Evolutionary conservation across 2,888 invertebrate genomes (phyloP), one percentile per base, ranked within the genome.

Genomic region (Esperia sulphurella): DNA sequence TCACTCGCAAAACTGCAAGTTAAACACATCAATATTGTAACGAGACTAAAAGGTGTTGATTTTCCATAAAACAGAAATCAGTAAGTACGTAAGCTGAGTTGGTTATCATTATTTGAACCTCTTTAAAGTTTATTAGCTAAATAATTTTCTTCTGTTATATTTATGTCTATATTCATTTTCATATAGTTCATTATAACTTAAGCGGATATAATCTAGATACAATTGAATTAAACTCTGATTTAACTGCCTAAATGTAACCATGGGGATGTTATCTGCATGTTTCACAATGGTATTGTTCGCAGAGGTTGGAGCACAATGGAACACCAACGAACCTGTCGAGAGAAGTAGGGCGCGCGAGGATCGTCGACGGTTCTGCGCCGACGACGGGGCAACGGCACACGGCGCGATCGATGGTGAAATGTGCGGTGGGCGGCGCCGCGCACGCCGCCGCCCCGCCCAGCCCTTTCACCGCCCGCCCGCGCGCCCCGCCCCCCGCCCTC

Each of bases 281-380:
- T 86, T 83, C 83, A 81, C 83, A 87, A 87, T 79, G 74, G 82
- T 73, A 83, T 84, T 84, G 84, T 84, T 83, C 76, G 71, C 59
- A 56, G 71, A 68, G 66, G 72, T 77, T 74, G 73, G 75, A 72
- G 77, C 75, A 87, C 87, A 88, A 87, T 87, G 79, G 86, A 83
- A 80, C 82, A 83, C 81, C 80, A 79, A 79, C 79, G 81, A 71
- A 79, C 80, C 79, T 83, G 83, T 71, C 71, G 75, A 70, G 66
- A 71, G 81, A 87, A 85, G 80, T 88, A 86, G 88, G 87, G 75
- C 87, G 77, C 76, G 62, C 63, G 71, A 70, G 74, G 68, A 70
- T 65, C 74, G 76, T 73, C 75, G 75, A 59, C 60, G 57, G 58
- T 60, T 3, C 21, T 61, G 54, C 31, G 56, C 55, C 61, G 57